Conservation (phyloP, 2,888 invertebrate species). For the Abscondita cerata region DNA sequence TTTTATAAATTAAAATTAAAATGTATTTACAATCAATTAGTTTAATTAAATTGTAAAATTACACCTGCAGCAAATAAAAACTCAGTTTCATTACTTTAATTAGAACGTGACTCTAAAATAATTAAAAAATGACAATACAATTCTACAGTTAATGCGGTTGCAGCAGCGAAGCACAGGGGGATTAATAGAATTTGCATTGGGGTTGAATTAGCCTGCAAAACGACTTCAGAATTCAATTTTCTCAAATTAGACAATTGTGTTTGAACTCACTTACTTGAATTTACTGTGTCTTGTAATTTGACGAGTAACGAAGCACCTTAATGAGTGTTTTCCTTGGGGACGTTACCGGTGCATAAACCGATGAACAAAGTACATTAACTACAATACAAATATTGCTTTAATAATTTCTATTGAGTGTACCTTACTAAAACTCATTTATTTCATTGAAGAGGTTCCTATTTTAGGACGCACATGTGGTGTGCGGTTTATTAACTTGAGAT, state of each 20-base stretch:
- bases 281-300: constrained; percentile 25
- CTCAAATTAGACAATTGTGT: constrained; percentile 51
- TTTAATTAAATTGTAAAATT: too few species aligned
- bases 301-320: constrained; percentile 22
- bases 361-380: not conserved
- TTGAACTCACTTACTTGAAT: constrained; percentile 48
- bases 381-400: too few species aligned
- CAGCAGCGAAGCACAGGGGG: constrained; percentile 44
- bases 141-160: constrained; percentile 39
- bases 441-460: constrained; percentile 24
- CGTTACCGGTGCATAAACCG: constrained; percentile 19
- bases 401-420: too few species aligned
- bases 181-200: constrained; percentile 46
- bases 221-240: constrained; percentile 48
- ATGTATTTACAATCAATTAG: too few species aligned
- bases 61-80: too few species aligned
- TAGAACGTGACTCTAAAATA: constrained; percentile 25
- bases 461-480: constrained; percentile 28
- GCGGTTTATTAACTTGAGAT: constrained; percentile 26
- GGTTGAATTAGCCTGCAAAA: constrained; percentile 47
- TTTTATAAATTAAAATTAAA: too few species aligned
- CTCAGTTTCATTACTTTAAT: too few species aligned
- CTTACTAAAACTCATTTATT: not conserved
- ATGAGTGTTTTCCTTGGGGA: constrained; percentile 22
- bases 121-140: constrained; percentile 31